Percentiles rank a stretch among this genome's conserved stretches.
Evolutionary conservation across 2,113 vertebrate species (phyloP).

Genomic region (Chionodraco myersi): DNA sequence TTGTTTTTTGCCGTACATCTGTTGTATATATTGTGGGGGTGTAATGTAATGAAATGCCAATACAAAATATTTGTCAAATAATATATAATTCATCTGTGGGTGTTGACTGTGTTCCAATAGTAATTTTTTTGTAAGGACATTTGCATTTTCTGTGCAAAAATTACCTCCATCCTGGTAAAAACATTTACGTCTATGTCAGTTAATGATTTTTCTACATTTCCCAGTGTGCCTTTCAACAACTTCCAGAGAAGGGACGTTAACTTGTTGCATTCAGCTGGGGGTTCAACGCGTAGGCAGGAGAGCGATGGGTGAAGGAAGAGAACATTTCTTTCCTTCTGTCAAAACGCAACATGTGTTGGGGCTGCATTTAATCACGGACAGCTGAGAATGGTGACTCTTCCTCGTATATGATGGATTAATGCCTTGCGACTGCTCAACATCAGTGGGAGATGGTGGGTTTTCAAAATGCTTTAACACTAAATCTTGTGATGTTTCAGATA

Average conservation of each 20-base stretch:
- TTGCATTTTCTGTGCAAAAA: slow-evolving; percentile 13
- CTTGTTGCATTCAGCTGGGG: slow-evolving; percentile 34
- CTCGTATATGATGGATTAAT: slow-evolving; percentile 4
- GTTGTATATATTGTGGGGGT: no score
- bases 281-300: slow-evolving; percentile 31
- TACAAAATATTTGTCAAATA: no score
- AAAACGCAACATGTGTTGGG: slow-evolving; percentile 8
- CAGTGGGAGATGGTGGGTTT: not conserved
- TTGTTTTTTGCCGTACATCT: no score
- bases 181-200: slow-evolving; percentile 5
- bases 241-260: slow-evolving; percentile 28
- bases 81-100: no score
- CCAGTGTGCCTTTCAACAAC: slow-evolving; percentile 20
- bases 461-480: slow-evolving; percentile 23
- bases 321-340: slow-evolving; percentile 16
- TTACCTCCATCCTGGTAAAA: slow-evolving; percentile 18
- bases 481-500: slow-evolving; percentile 6
- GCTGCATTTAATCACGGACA: slow-evolving; percentile 4
- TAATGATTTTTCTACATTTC: slow-evolving; percentile 38
- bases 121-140: slow-evolving; percentile 2
- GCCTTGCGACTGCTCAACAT: slow-evolving; percentile 14
- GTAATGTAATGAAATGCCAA: no score
- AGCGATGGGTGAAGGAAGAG: not conserved
- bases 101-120: not conserved
- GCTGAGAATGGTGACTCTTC: not conserved